Base-by-base conservation (phyloP, 2,113 vertebrate genomes). In the Sorex araneus region DNA sequence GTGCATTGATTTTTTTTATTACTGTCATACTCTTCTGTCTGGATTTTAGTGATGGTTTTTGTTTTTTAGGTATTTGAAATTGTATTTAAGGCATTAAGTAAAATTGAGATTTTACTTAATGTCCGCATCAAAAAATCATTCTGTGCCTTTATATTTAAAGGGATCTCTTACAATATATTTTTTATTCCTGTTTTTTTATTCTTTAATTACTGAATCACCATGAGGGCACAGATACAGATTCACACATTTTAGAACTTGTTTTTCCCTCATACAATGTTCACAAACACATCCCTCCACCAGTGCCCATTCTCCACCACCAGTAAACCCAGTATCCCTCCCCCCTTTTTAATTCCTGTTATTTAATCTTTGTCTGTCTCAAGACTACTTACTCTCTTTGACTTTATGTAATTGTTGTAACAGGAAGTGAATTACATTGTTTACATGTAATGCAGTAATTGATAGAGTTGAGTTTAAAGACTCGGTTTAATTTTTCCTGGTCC, bases 341-440 rank as follows among this genome's bases (percentile, higher is more conserved):
- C n/a, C n/a, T n/a, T n/a, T 82, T 66, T 27, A 87, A 47, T 79
- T 69, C 64, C 27, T 47, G 21, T 54, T 30, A 73, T 69, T 18
- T 69, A 71, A 71, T 76, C 50, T 89, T 84, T 84, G 16, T 79
- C 67, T 91, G 84, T 67, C 76, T 43, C 21, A 30, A 27, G 16
- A 23, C 3, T 60, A 70, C 77, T 84, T 84, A 67, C 45, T 87
- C 69, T 81, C 21, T 90, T 87, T 90, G n/a, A 40, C 77, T 87
- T 81, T 25, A 40, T 74, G 13, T 63, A 67, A 67, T 43, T 50
- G 40, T 73, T 78, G 3, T 47, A 34, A 79, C 32, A 27, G 34
- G 71, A 32, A 71, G 6, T 45, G 77, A 92, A 74, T 36, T 34
- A 28, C 27, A 57, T 50, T 45, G 19, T 11, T 80, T 90, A 30